phyloP scores from a whole-genome alignment of 92 coral and sea anemone species.

The Muricea muricata region DNA sequence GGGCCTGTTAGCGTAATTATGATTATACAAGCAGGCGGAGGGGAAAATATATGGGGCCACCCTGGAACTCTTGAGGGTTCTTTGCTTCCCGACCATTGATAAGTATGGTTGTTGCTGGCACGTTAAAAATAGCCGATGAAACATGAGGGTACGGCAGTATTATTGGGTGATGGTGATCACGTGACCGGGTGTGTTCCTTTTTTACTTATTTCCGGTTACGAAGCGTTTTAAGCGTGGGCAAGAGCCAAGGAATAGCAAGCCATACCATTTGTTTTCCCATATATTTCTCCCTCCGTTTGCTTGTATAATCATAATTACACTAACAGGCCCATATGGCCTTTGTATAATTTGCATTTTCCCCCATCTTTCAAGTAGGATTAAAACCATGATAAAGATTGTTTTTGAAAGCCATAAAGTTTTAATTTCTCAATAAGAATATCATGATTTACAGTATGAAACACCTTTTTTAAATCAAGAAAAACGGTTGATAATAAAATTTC shows the following conservation, averaged over 20 bases:
- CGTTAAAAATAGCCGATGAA: slow-evolving; percentile 25
- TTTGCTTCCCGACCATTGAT: neutral
- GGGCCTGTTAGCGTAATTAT: slow-evolving; percentile 32
- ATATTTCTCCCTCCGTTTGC: too few relatives aligned
- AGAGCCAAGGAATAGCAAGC: slow-evolving; percentile 1
- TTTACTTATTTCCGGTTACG: slow-evolving; percentile 13
- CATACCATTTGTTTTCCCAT: neutral
- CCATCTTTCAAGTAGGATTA: too few relatives aligned
- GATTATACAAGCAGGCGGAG: slow-evolving; percentile 42
- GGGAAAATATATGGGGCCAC: slow-evolving; percentile 33
- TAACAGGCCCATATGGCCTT: too few relatives aligned
- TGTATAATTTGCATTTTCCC: too few relatives aligned
- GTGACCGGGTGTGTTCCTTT: neutral
- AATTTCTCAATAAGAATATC: too few relatives aligned
- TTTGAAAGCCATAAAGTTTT: too few relatives aligned
- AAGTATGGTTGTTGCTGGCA: neutral
- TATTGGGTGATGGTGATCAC: neutral
- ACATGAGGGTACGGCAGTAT: neutral
- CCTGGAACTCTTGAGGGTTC: neutral
- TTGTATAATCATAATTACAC: too few relatives aligned
- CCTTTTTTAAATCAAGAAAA: too few relatives aligned
- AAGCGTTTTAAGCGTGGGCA: slow-evolving; percentile 18
- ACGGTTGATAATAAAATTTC: too few relatives aligned
- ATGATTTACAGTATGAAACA: too few relatives aligned
- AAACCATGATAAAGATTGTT: too few relatives aligned